Base-by-base conservation (phyloP, 2,113 vertebrate species). In the Bujurquina vittata region DNA sequence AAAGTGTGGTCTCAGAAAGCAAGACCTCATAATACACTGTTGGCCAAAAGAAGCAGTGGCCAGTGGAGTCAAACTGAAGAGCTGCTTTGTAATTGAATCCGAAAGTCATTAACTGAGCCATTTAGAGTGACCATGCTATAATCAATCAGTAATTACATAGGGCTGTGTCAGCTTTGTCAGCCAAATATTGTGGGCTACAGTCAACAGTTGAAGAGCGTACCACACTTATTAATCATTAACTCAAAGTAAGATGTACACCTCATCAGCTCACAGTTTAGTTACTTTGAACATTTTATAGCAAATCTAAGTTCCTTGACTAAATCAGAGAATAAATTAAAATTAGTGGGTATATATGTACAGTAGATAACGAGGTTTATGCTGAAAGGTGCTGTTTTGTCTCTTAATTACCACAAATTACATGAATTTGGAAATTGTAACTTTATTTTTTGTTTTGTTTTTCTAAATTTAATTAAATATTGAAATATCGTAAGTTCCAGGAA, bases 71-170 rank as follows among this genome's bases (percentile, higher is more conserved):
- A 55, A 79, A 83, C 33, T 65, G 33, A 55, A 61, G 69, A 83
- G 75, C 56, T 23, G 54, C 29, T 81, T 63, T 82, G 69, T 81
- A 87, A 86, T 55, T 63, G 62, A 88, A 87, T 87, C 60, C 74
- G 63, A 91, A 81, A 72, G 60, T 43, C 56, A 81, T 79, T 79
- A 83, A 75, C 59, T 33, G 5, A 77, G 78, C 59, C 72, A 72
- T 84, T 83, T 62, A 67, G 15, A 84, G 43, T 35, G 67, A n/a
- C 23, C n/a, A 12, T 12, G 37, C 79, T 59, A 65, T 17, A 61
- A 83, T 85, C 60, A 80, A 72, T 92, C 58, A 76, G 58, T 62
- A 72, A 83, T 83, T 84, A 79, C 29, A 67, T 4, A 57, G 31
- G 49, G 18, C n/a, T 49, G 22, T 81, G 79, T 43, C n/a, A 43